Evolutionary conservation across 1,140 invertebrate genomes (phyloP), one percentile per base, ranked within the genome.

Genomic region (Daktulosphaira vitifoliae): DNA sequence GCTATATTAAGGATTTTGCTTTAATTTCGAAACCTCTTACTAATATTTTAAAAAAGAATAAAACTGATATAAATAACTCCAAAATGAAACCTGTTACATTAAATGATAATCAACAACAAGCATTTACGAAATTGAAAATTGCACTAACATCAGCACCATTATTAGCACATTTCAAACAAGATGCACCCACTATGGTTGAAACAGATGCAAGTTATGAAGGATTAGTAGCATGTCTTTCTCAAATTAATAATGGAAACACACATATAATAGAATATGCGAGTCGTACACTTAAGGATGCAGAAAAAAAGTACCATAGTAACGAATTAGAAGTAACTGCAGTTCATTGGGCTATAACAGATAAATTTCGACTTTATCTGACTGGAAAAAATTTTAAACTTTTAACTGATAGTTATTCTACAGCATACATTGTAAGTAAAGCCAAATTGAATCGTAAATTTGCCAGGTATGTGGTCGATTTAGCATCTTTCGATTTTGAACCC

Each of bases 141-240:
- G 9, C 11, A 37, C 9, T 52, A 18, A 20, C 16, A 0, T 33
- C 29, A 37, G 2, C n/a, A 29, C 26, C 26, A 3, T 29, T 33
- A n/a, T 18, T 52, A 15, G 26, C 7, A 15, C 3, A 18, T 37
- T 52, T 52, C 37, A 16, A 37, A 37, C n/a, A n/a, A n/a, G n/a
- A n/a, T n/a, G n/a, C n/a, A n/a, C n/a, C n/a, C n/a, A n/a, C n/a
- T n/a, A n/a, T 13, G 13, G 7, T 52, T 2, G 50, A 52, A 52
- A 33, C 50, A 15, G 50, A 52, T 37, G 50, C 50, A 9, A 52
- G 26, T 13, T 52, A 37, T 20, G 29, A 52, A 18, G 50, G 29
- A 0, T 20, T 52, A 13, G 16, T 25, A 18, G 50, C 29, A 20
- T 52, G 50, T 13, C 16, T 52, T 13, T 18, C 29, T 20, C 29